These are phyloP conservation scores for Sebastes jordani DNA, from an alignment of 2,797 vertebrate genomes.

Conservation along the genomic window DNA sequence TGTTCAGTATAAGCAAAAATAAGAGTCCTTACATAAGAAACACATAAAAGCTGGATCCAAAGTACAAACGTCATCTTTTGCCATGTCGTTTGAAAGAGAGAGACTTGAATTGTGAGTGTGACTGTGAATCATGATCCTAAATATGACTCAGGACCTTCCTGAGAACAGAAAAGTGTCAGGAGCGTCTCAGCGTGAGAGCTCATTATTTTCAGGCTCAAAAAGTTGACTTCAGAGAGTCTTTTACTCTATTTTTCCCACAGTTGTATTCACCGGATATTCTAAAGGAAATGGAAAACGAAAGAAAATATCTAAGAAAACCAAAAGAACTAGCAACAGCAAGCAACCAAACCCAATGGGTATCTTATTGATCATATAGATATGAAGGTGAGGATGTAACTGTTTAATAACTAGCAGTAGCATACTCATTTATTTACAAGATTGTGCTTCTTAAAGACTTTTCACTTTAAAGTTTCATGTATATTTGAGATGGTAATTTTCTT, in stretches of 20 bases:
- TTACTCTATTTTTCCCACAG: background rate
- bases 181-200: slow-evolving; percentile 40
- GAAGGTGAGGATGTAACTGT: background rate
- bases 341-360: background rate
- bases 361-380: background rate
- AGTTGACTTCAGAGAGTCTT: slow-evolving; percentile 20
- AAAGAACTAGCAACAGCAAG: background rate
- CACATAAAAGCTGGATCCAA: background rate
- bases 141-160: slow-evolving; percentile 32
- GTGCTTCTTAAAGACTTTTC: background rate
- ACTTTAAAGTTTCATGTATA: background rate
- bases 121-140: slow-evolving; percentile 27
- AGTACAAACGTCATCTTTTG: slow-evolving; percentile 4
- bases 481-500: background rate
- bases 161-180: slow-evolving; percentile 20
- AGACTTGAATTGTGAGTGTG: slow-evolving; percentile 9
- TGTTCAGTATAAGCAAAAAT: slow-evolving; percentile 10
- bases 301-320: background rate
- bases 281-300: background rate
- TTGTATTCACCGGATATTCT: slow-evolving; percentile 24
- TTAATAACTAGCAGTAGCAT: background rate
- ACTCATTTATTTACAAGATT: background rate
- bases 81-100: slow-evolving; percentile 22
- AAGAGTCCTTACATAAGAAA: background rate
- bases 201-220: slow-evolving; percentile 54